Base-by-base conservation (phyloP, 2,888 invertebrate genomes). In the Acanthosepion pharaonis region DNA sequence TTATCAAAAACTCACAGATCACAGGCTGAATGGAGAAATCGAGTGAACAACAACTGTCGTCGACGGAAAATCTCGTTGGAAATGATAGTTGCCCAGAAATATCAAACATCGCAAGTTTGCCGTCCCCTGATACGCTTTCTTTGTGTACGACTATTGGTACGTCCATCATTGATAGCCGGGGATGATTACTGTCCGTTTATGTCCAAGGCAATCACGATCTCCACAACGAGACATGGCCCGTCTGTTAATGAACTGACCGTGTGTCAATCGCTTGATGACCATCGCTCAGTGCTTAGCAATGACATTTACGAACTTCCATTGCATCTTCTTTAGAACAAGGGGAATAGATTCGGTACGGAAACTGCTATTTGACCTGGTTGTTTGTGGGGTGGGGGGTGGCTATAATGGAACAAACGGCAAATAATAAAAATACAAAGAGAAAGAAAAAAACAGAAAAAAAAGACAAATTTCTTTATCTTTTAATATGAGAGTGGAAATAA, bases 1-100 rank as follows among this genome's bases (percentile, higher is more conserved):
- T 78, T 78, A 78, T 78, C 78, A 78, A 78, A 78, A 78, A 78
- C 78, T 78, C 78, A 78, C 78, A 78, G 78, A 78, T 78, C 78
- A 78, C 78, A 78, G 33, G 78, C 78, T 78, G 78, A 78, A 78
- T 78, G 78, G 33, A 78, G 78, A 78, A 78, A 78, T 78, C 78
- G 78, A 78, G 33, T 78, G 78, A 33, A 78, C 78, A 78, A 78
- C 78, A 78, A 78, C 78, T 78, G 78, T 78, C 78, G 78, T 78
- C 78, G 78, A 78, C 78, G 78, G 78, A 78, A 78, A 78, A 78
- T 78, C 78, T 78, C n/a, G 78, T 78, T 78, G 78, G 78, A 78
- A 78, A 78, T 78, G 78, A 78, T 78, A 78, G 78, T 78, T 78
- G 78, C n/a, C 78, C n/a, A 33, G 78, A 78, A n/a, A 78, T 78